These are phyloP conservation scores for Dipodomys stephensi DNA, from an alignment of 2,113 vertebrate species.

Conservation along the genomic window DNA sequence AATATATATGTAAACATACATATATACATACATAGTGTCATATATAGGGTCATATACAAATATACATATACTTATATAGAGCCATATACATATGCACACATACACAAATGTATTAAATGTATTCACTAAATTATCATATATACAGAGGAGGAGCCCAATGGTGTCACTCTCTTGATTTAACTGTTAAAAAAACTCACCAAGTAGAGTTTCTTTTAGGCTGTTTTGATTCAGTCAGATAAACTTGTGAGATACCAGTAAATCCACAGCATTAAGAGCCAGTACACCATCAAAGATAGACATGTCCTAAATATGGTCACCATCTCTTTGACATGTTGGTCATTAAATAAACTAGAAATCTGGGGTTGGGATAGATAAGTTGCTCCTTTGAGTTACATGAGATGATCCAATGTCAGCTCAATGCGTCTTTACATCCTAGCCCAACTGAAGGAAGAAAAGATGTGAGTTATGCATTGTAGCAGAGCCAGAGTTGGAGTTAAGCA, in stretches of 20 bases:
- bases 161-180: neutral
- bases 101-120: too few relatives aligned
- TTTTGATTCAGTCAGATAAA: neutral
- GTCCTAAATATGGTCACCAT: neutral
- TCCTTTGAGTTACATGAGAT: neutral
- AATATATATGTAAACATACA: too few relatives aligned
- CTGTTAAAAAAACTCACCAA: constrained; percentile 19
- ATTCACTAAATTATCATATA: too few relatives aligned
- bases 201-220: neutral
- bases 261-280: neutral
- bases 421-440: neutral
- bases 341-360: neutral
- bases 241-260: neutral
- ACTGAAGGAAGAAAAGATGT: neutral
- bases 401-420: neutral
- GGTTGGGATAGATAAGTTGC: neutral
- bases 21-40: too few relatives aligned
- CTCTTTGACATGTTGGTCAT: neutral
- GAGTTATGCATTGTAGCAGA: neutral
- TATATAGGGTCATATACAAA: too few relatives aligned
- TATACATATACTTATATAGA: too few relatives aligned
- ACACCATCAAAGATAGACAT: neutral
- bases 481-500: neutral
- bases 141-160: too few relatives aligned
- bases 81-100: too few relatives aligned